Conservation (phyloP, 2,888 invertebrate genomes). For the Onthophagus sagittarius region DNA sequence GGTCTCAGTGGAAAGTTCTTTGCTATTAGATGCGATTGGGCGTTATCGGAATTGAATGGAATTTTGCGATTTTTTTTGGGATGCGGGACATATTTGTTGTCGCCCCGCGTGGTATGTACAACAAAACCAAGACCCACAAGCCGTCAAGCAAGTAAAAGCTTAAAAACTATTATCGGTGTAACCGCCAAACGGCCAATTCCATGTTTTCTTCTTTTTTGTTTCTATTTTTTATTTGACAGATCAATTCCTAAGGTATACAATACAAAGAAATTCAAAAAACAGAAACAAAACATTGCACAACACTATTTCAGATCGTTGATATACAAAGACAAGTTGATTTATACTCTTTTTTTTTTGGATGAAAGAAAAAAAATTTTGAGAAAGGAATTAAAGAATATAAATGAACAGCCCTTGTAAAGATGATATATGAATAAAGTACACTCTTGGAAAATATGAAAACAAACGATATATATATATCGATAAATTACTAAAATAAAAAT, state of each 20-base stretch:
- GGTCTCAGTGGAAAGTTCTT: constrained; percentile 31
- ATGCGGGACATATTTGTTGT: background rate
- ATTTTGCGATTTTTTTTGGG: background rate
- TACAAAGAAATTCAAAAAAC: constrained; percentile 19
- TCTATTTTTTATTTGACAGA: constrained; percentile 29
- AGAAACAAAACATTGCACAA: constrained; percentile 33
- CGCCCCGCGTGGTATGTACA: constrained; percentile 34
- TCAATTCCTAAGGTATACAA: constrained; percentile 37
- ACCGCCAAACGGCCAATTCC: constrained; percentile 9
- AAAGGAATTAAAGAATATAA: no score
- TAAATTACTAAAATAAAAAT: constrained; percentile 37
- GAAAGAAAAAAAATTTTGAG: no score
- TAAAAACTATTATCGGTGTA: constrained; percentile 36
- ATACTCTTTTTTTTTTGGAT: no score
- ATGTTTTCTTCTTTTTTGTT: constrained; percentile 7
- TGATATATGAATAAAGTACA: constrained; percentile 27
- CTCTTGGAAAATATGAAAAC: constrained; percentile 33
- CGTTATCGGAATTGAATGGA: background rate
- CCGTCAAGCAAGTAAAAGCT: constrained; percentile 40
- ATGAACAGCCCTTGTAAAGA: no score
- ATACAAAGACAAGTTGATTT: background rate
- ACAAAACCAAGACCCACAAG: constrained; percentile 38
- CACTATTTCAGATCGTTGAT: constrained; percentile 26
- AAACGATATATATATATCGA: constrained; percentile 33
- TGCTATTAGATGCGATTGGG: constrained; percentile 14